Evolutionary conservation across 2,888 invertebrate species (phyloP).

Genomic region (Thymelicus sylvestris): DNA sequence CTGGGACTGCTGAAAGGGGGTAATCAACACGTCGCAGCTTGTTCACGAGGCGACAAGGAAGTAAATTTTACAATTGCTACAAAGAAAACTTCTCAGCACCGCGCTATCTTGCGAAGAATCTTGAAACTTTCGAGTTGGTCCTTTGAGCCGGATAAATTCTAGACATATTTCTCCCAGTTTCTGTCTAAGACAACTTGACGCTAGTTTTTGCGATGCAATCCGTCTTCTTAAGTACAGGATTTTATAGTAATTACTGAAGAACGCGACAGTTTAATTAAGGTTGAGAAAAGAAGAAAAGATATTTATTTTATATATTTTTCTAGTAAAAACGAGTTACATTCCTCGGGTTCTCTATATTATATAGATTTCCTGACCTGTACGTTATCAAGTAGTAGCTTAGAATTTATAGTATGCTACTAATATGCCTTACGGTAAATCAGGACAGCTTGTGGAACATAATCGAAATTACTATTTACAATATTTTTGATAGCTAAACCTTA

Average conservation of each 20-base stretch:
- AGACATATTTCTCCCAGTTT: constrained; percentile 42
- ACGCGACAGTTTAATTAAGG: constrained; percentile 33
- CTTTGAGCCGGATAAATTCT: constrained; percentile 50
- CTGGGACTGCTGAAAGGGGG: constrained; percentile 39
- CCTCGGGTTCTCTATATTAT: neutral
- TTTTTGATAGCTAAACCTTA: too few relatives aligned
- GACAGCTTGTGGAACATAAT: too few relatives aligned
- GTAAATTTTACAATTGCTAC: constrained; percentile 60
- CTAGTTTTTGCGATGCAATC: constrained; percentile 40
- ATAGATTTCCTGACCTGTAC: too few relatives aligned
- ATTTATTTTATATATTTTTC: constrained; percentile 22
- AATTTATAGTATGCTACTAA: too few relatives aligned
- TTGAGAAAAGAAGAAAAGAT: constrained; percentile 18
- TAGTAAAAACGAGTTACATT: neutral
- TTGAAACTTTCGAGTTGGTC: constrained; percentile 56
- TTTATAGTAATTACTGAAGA: constrained; percentile 34
- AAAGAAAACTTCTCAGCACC: constrained; percentile 52
- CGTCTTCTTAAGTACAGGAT: constrained; percentile 33
- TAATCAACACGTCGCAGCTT: constrained; percentile 50
- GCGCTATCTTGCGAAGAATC: constrained; percentile 52
- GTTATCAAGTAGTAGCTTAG: too few relatives aligned
- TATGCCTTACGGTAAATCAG: too few relatives aligned
- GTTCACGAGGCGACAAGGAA: constrained; percentile 44
- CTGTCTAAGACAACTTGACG: constrained; percentile 38
- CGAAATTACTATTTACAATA: too few relatives aligned